These are phyloP conservation scores for Ormyrus pomaceus DNA, from an alignment of 2,888 invertebrate genomes.

Conservation along the genomic window DNA sequence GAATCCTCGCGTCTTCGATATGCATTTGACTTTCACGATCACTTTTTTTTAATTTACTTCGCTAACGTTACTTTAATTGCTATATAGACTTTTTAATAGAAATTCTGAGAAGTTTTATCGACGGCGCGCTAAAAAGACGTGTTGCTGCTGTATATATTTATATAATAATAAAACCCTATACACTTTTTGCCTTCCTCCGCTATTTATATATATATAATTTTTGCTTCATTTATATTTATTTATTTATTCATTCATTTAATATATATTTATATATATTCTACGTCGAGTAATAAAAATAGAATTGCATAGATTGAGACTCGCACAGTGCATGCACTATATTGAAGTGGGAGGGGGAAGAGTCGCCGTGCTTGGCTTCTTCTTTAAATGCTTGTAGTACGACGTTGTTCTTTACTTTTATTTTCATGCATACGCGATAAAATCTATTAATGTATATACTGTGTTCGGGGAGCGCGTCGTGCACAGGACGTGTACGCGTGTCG, in stretches of 20 bases:
- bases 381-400: conserved; percentile 55
- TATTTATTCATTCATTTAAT: conserved; percentile 38
- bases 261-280: conserved; percentile 55
- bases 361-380: conserved; percentile 18
- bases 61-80: conserved; percentile 30
- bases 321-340: conserved; percentile 71
- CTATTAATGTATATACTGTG: conserved; percentile 34
- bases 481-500: conserved; percentile 36
- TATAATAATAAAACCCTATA: conserved; percentile 53
- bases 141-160: conserved; percentile 39
- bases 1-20: conserved; percentile 49
- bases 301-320: conserved; percentile 74
- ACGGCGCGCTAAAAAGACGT: conserved; percentile 47
- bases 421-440: conserved; percentile 38
- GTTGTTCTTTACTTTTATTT: conserved; percentile 16
- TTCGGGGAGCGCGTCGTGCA: conserved; percentile 34
- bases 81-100: conserved; percentile 30
- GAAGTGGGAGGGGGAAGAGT: conserved; percentile 44
- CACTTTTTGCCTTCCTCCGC: conserved; percentile 36
- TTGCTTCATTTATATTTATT: conserved; percentile 27
- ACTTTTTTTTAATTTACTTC: not conserved
- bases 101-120: conserved; percentile 50
- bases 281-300: conserved; percentile 75
- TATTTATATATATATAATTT: conserved; percentile 36
- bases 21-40: conserved; percentile 56